Evolutionary conservation across 30 jellyfish, hydroid and myxozoan genomes (phyloP), one percentile per base, ranked within the genome.

Genomic region (Mastigias papua): DNA sequence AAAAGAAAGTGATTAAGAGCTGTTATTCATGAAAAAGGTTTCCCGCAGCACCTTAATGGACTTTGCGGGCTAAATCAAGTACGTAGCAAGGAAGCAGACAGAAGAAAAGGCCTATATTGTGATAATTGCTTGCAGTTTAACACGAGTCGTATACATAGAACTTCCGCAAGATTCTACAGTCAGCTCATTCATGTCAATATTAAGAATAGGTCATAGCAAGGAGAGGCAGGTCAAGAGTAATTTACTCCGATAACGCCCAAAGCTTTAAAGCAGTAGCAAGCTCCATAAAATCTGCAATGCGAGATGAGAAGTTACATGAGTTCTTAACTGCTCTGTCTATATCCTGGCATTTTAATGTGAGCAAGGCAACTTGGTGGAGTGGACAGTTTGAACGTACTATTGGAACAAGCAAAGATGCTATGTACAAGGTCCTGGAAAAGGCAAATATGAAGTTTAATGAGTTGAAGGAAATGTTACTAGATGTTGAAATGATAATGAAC

Each of bases 361-460:
- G 97, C 54, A 34, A 80, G 17, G 93, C 97, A 31, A 78, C 89
- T 70, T 81, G 93, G 90, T 80, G 93, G 97, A 90, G 72, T 27
- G 97, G 91, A n/a, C 80, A 64, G 73, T 89, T 80, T 60, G 93
- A 89, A 68, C 67, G 93, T 13, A 68, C 70, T n/a, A 76, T 80
- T 21, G 86, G 86, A 21, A 22, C 71, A 21, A 63, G 51, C 50
- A 89, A 89, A 42, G 67, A 62, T 7, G 79, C 93, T 31, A 58
- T 89, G 86, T 80, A 72, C 80, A 89, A 80, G 85, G 90, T 76
- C 42, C 61, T 89, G 16, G 97, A 90, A 63, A 69, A n/a, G n/a
- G n/a, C n/a, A n/a, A n/a, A n/a, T n/a, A n/a, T n/a, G n/a, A n/a
- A n/a, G n/a, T n/a, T n/a, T n/a, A n/a, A n/a, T n/a, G n/a, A n/a